Conservation (phyloP, 2,113 vertebrate genomes). For the Patagioenas fasciata region DNA sequence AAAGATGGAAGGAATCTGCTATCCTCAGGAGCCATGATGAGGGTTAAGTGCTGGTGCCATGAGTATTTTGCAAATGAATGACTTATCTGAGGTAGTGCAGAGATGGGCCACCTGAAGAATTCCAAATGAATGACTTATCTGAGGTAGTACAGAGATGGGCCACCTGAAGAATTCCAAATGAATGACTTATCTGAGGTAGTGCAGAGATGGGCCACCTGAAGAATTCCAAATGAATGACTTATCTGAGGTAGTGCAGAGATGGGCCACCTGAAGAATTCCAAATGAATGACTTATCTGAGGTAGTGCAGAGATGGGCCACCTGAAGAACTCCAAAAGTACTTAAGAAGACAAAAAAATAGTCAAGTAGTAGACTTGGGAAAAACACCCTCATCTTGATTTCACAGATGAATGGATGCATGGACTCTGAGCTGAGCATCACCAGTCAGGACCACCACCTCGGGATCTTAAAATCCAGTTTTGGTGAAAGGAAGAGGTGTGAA, state of each 20-base stretch:
- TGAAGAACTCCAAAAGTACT: background rate
- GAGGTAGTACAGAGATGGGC: rapidly evolving
- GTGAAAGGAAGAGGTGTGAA: background rate
- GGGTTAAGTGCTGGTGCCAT: background rate
- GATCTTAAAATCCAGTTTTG: background rate
- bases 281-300: background rate
- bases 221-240: too few species aligned
- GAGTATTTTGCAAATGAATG: background rate
- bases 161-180: background rate
- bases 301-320: rapidly evolving
- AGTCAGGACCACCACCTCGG: background rate
- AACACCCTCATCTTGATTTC: background rate
- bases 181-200: background rate
- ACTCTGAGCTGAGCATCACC: background rate
- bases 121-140: background rate
- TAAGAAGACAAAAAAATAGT: background rate
- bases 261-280: too few species aligned
- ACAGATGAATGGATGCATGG: background rate
- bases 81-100: background rate
- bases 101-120: background rate
- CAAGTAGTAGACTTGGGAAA: background rate
- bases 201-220: background rate
- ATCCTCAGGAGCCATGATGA: rapidly evolving
- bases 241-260: too few species aligned
- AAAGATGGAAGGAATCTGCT: background rate